These are phyloP conservation scores for Limenitis camilla DNA, from an alignment of 2,888 invertebrate genomes.

Conservation along the genomic window DNA sequence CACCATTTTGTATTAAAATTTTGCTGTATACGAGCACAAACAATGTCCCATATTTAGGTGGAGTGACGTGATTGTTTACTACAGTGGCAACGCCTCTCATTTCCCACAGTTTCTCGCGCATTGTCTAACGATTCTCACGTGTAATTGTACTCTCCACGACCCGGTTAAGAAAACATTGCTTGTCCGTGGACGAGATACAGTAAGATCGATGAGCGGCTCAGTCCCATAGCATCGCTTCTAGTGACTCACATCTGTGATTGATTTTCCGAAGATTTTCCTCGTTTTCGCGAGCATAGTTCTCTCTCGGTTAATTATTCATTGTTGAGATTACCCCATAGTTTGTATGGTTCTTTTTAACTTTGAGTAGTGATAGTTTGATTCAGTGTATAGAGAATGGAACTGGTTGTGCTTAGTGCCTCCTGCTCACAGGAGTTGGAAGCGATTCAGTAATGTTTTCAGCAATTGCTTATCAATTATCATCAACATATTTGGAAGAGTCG, in stretches of 20 bases:
- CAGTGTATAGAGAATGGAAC: slow-evolving; percentile 40
- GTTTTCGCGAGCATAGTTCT: slow-evolving; percentile 16
- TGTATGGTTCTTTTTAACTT: neutral
- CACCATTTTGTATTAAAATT: slow-evolving; percentile 2
- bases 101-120: slow-evolving; percentile 70
- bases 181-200: slow-evolving; percentile 26
- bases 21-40: slow-evolving; percentile 7
- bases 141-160: slow-evolving; percentile 45
- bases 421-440: slow-evolving; percentile 38
- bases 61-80: slow-evolving; percentile 74
- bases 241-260: slow-evolving; percentile 45
- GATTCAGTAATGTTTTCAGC: slow-evolving; percentile 57
- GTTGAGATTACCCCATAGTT: neutral
- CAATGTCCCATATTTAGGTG: slow-evolving; percentile 43
- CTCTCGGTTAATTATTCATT: neutral
- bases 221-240: slow-evolving; percentile 27
- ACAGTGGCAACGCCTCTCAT: slow-evolving; percentile 73
- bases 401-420: slow-evolving; percentile 34
- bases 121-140: slow-evolving; percentile 66
- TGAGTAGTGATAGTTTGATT: slow-evolving; percentile 7
- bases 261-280: slow-evolving; percentile 38
- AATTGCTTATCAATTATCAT: slow-evolving; percentile 61
- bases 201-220: slow-evolving; percentile 32
- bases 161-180: slow-evolving; percentile 30
- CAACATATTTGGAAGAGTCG: slow-evolving; percentile 59